phyloP scores from a whole-genome alignment of 2,113 vertebrate species.

The Desmodus rotundus region DNA sequence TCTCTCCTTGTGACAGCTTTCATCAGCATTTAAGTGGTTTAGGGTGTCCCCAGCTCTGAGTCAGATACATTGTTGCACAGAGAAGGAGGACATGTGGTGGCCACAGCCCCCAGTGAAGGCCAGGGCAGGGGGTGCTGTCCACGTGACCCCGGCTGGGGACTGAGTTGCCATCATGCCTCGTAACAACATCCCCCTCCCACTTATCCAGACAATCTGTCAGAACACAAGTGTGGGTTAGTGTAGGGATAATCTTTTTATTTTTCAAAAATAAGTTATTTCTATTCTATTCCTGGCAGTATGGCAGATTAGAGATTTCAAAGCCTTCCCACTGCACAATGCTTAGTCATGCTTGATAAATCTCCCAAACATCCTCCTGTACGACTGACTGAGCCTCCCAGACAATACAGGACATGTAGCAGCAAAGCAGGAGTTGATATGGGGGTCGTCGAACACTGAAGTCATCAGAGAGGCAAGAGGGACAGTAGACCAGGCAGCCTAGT shows the following conservation, averaged over 20 bases:
- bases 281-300: not conserved
- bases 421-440: not conserved
- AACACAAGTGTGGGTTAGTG: not conserved
- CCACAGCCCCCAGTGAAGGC: not conserved
- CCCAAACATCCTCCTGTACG: not conserved
- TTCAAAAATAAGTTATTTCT: not conserved
- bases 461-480: not conserved
- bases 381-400: not conserved
- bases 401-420: not conserved
- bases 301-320: not conserved
- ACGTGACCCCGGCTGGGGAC: not conserved
- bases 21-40: not conserved
- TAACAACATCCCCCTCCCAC: not conserved
- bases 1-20: not conserved
- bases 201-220: not conserved
- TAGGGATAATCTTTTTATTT: not conserved
- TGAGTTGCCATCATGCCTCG: no score
- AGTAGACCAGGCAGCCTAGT: not conserved
- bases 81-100: not conserved
- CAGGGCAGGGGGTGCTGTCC: not conserved
- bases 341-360: not conserved
- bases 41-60: not conserved
- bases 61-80: not conserved
- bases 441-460: no score
- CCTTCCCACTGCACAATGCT: not conserved